Conservation (phyloP, 1,140 invertebrate species). For the Lutraria rhynchaena region DNA sequence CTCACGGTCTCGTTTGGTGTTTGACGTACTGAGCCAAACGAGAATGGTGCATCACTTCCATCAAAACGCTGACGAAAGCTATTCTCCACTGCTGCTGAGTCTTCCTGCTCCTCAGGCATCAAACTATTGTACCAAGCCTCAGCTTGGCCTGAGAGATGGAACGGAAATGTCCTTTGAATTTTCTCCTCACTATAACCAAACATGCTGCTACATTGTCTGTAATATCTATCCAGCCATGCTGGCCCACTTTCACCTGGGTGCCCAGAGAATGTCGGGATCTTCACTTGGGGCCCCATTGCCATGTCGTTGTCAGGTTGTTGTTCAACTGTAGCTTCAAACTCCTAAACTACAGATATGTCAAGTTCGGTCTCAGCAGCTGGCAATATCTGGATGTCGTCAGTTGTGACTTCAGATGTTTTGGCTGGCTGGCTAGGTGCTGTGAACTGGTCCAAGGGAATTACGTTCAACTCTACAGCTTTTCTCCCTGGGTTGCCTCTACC, state of each 20-base stretch:
- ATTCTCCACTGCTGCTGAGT: background rate
- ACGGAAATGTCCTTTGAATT: too few relatives aligned
- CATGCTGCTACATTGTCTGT: background rate
- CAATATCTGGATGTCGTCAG: background rate
- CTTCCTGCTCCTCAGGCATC: background rate
- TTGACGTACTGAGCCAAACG: background rate
- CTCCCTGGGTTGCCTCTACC: background rate
- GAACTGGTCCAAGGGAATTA: background rate
- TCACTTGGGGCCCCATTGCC: background rate
- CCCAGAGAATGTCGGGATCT: background rate
- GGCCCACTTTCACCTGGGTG: background rate
- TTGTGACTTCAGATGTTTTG: background rate
- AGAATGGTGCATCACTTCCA: slow-evolving; percentile 12
- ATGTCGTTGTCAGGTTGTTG: background rate
- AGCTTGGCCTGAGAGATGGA: too few relatives aligned
- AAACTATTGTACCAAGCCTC: background rate
- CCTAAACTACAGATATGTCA: background rate
- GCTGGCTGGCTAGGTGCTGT: background rate
- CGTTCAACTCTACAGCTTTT: background rate
- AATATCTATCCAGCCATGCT: background rate
- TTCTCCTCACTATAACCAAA: background rate
- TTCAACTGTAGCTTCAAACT: background rate
- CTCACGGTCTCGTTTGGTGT: background rate
- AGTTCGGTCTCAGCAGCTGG: background rate
- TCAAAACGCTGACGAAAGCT: slow-evolving; percentile 1